Evolutionary conservation across 2,888 invertebrate genomes (phyloP).

Genomic region (Epinotia demarniana): DNA sequence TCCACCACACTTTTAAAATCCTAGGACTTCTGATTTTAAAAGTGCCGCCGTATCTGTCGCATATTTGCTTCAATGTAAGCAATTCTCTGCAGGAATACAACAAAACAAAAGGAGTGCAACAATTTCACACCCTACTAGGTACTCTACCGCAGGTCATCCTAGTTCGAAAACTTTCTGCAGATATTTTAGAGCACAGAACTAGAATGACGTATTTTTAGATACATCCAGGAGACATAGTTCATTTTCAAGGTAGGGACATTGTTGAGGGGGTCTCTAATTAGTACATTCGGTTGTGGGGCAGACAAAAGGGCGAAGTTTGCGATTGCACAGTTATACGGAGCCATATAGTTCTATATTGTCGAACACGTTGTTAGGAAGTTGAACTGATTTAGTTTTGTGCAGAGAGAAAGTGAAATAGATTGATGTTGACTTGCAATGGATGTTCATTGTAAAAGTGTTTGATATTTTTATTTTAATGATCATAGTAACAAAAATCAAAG

Average conservation of each 20-base stretch:
- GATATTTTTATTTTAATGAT: neutral
- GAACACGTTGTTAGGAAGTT: slow-evolving; percentile 36
- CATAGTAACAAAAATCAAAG: too few relatives aligned
- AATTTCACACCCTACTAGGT: slow-evolving; percentile 32
- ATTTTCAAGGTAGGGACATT: neutral
- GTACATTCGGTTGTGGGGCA: slow-evolving; percentile 69
- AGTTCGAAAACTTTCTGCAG: slow-evolving; percentile 64
- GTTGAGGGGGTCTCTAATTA: slow-evolving; percentile 73
- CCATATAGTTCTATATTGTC: slow-evolving; percentile 26
- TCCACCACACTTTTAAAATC: neutral
- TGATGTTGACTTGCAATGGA: neutral
- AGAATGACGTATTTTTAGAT: neutral
- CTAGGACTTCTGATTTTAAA: too few relatives aligned
- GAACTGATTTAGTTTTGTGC: slow-evolving; percentile 38
- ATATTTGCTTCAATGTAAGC: slow-evolving; percentile 21
- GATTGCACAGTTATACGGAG: slow-evolving; percentile 58
- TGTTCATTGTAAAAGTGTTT: neutral
- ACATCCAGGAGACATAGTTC: neutral
- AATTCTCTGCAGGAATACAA: slow-evolving; percentile 4
- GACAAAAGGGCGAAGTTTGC: slow-evolving; percentile 73
- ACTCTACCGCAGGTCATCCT: slow-evolving; percentile 61
- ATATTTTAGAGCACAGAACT: neutral
- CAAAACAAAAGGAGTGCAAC: slow-evolving; percentile 25
- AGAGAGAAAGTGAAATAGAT: slow-evolving; percentile 2
- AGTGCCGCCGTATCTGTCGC: neutral